These are phyloP conservation scores for Sciurus vulgaris DNA, from an alignment of 2,797 vertebrate genomes.

Conservation along the genomic window DNA sequence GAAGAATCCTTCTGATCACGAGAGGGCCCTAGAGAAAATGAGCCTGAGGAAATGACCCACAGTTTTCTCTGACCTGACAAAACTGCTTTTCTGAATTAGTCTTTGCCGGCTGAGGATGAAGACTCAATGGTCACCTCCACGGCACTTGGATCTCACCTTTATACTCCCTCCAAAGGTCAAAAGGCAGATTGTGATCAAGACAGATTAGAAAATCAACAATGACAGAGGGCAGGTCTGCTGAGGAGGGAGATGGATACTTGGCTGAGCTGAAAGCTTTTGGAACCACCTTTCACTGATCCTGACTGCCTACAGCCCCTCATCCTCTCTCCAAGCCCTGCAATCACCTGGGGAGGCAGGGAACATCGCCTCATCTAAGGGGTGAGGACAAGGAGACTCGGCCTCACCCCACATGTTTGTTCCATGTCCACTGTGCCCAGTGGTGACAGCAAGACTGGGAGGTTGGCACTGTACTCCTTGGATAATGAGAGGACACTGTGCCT, in stretches of 20 bases:
- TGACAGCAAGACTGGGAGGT: not conserved
- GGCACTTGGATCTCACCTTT: not conserved
- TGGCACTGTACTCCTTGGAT: not conserved
- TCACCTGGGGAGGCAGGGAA: not conserved
- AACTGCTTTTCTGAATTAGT: not conserved
- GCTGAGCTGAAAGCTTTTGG: not conserved
- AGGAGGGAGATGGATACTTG: not conserved
- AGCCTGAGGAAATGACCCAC: not conserved
- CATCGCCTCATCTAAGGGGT: accelerated
- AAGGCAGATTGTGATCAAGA: not conserved
- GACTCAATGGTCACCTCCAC: not conserved
- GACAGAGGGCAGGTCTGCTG: not conserved
- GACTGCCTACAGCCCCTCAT: accelerated
- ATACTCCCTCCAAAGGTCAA: not conserved
- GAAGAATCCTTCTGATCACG: slow-evolving; percentile 8
- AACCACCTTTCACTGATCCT: not conserved
- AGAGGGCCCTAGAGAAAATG: not conserved
- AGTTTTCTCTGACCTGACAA: not conserved
- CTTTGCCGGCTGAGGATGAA: not conserved
- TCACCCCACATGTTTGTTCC: accelerated
- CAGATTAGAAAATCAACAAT: not conserved
- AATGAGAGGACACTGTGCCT: not conserved
- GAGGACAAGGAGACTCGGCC: not conserved
- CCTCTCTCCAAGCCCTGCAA: not conserved
- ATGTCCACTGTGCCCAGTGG: not conserved